Conservation (phyloP, 2,797 vertebrate genomes). For the Glyptemys insculpta region DNA sequence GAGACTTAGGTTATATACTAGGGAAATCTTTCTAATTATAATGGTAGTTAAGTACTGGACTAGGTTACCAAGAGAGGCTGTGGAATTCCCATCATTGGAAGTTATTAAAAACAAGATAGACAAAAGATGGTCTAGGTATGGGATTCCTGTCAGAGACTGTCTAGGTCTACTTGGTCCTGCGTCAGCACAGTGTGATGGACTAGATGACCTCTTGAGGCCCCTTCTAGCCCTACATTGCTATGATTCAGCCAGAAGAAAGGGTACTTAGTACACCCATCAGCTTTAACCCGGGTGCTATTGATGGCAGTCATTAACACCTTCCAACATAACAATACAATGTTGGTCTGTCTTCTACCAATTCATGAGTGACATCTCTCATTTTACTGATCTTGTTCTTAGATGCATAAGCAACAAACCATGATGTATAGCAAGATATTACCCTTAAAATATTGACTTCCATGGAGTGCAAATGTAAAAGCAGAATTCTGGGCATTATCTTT, state of each 20-base stretch:
- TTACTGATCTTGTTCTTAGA: accelerated
- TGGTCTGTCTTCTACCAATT: background rate
- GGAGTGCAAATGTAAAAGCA: background rate
- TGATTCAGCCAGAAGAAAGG: background rate
- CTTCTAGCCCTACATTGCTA: background rate
- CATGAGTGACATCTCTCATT: background rate
- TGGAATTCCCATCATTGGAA: no score
- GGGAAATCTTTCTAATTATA: no score
- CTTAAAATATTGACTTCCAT: background rate
- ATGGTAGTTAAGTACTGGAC: no score
- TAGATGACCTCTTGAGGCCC: background rate
- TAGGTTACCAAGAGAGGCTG: no score
- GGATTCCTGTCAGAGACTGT: background rate
- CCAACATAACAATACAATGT: background rate
- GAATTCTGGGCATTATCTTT: background rate
- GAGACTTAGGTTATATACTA: no score
- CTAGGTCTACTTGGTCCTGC: background rate
- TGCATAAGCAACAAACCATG: background rate
- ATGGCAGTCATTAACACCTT: background rate
- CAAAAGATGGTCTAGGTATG: background rate
- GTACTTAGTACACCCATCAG: background rate
- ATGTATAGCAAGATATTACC: background rate
- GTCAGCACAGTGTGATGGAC: background rate
- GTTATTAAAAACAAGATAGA: no score
- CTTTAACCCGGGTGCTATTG: background rate